These are phyloP conservation scores for Ophion ellenae DNA, from an alignment of 2,888 invertebrate genomes.

Conservation along the genomic window DNA sequence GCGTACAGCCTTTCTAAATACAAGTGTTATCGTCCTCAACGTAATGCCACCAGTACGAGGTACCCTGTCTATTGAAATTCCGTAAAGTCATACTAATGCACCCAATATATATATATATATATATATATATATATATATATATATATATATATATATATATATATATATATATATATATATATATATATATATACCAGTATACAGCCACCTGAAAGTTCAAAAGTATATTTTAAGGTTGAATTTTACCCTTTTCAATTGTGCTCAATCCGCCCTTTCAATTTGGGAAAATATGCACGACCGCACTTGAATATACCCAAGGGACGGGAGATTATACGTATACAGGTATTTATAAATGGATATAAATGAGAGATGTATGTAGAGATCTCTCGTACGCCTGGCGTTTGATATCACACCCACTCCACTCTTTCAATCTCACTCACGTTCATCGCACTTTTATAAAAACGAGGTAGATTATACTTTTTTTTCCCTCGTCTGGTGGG, in stretches of 20 bases:
- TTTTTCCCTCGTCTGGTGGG: background rate
- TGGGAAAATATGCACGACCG: background rate
- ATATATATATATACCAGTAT: background rate
- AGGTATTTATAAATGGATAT: constrained; percentile 5
- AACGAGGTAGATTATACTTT: background rate
- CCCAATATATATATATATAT: background rate
- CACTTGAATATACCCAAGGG: background rate
- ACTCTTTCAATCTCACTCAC: background rate
- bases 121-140: too few relatives aligned
- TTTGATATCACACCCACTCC: constrained; percentile 41
- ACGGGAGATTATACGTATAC: too few relatives aligned
- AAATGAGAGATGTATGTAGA: background rate
- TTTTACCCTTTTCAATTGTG: background rate
- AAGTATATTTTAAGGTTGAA: background rate
- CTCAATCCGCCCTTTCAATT: background rate
- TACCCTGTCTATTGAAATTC: too few relatives aligned
- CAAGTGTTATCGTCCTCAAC: too few relatives aligned
- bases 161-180: too few relatives aligned
- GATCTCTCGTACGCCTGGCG: background rate
- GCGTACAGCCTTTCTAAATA: too few relatives aligned
- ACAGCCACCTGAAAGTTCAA: background rate
- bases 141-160: background rate
- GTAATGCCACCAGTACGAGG: too few relatives aligned
- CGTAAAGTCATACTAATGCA: too few relatives aligned
- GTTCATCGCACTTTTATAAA: background rate